A percentile compares a stretch with the other conserved stretches of the same genome.
Evolutionary conservation across 2,113 vertebrate species (phyloP).

Genomic region (Pyrgilauda ruficollis): DNA sequence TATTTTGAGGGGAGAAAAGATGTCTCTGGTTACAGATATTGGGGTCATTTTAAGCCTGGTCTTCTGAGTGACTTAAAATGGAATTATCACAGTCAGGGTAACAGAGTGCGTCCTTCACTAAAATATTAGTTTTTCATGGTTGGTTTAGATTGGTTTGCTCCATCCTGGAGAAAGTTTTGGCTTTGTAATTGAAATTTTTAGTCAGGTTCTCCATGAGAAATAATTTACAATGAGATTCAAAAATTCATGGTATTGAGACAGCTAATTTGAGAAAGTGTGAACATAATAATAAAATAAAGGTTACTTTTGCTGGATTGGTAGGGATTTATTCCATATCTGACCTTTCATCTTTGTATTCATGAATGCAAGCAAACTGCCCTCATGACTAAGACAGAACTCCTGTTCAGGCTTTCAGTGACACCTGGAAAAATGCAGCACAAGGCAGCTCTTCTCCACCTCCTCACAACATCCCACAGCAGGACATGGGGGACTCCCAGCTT

Average conservation of each 20-base stretch:
- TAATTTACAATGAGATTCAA: not conserved
- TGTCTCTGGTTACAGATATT: not conserved
- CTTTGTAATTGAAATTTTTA: not conserved
- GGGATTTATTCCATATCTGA: not conserved
- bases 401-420: not conserved
- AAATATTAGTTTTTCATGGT: not conserved
- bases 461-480: not conserved
- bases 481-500: not conserved
- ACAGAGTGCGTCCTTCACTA: not conserved
- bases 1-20: rapidly evolving
- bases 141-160: not conserved
- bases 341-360: not conserved
- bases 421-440: not conserved
- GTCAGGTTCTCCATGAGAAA: not conserved
- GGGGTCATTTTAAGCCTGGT: not conserved
- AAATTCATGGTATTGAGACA: not conserved
- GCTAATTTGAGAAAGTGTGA: not conserved
- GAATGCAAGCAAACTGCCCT: not conserved
- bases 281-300: not conserved
- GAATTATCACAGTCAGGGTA: not conserved
- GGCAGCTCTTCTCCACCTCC: not conserved
- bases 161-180: not conserved
- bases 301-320: not conserved
- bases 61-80: not conserved
- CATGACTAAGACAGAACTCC: not conserved